These are phyloP conservation scores for Dolichopus griseipennis DNA, from an alignment of 2,888 invertebrate genomes.

Conservation along the genomic window DNA sequence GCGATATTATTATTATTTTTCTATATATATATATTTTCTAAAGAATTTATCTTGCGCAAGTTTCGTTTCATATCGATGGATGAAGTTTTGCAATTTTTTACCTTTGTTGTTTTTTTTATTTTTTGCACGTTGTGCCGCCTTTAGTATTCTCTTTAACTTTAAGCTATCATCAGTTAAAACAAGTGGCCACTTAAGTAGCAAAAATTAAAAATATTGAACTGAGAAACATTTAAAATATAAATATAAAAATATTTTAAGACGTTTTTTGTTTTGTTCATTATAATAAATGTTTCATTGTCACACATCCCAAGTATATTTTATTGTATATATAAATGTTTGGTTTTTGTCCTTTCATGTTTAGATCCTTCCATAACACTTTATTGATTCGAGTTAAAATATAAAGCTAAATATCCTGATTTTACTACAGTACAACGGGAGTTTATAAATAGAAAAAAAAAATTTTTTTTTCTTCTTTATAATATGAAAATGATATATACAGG, in stretches of 20 bases:
- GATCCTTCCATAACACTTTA: no score
- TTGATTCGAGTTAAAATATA: not conserved
- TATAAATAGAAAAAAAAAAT: no score
- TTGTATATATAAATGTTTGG: not conserved
- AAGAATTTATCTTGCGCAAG: no score
- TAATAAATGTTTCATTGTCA: conserved; percentile 22
- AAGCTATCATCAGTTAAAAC: not conserved
- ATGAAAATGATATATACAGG: no score
- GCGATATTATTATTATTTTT: not conserved
- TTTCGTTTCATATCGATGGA: no score
- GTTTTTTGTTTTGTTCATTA: conserved; percentile 15
- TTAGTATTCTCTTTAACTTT: not conserved
- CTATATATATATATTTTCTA: not conserved
- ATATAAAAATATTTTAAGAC: not conserved
- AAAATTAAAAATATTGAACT: not conserved
- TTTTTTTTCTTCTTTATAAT: no score
- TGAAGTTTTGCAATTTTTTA: no score
- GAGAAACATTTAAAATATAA: not conserved
- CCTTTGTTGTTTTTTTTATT: no score
- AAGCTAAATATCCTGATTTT: not conserved
- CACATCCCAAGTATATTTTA: conserved; percentile 12
- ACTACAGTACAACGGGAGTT: not conserved
- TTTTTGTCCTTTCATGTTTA: not conserved
- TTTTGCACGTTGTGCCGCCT: not conserved
- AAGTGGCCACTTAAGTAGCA: not conserved